Evolutionary conservation across 1,140 invertebrate species (phyloP).

Genomic region (Scaptomyza pallida): DNA sequence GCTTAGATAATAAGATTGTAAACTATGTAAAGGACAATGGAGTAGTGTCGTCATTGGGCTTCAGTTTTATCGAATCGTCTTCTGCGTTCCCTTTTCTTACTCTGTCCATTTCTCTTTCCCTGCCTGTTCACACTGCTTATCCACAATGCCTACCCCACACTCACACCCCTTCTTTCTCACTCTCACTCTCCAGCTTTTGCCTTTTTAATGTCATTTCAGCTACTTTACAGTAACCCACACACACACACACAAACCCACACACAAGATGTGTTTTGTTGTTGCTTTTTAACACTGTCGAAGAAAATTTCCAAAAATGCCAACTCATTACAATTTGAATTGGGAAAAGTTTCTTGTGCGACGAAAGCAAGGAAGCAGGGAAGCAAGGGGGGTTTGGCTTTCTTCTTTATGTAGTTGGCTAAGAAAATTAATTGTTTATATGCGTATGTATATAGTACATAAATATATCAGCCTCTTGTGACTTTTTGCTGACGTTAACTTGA

Average conservation of each 20-base stretch:
- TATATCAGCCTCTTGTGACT: conserved; percentile 36
- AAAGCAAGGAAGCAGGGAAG: too few relatives aligned
- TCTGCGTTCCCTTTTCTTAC: conserved; percentile 9
- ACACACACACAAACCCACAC: too few relatives aligned
- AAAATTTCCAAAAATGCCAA: conserved; percentile 75
- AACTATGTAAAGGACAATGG: conserved; percentile 64
- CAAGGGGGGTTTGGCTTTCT: too few relatives aligned
- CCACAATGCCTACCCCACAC: conserved; percentile 15
- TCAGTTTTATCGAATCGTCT: conserved; percentile 26
- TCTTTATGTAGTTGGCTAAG: conserved; percentile 4
- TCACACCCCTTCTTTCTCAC: too few relatives aligned
- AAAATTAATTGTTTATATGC: conserved; percentile 25
- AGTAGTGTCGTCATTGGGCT: conserved; percentile 43
- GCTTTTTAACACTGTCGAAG: conserved; percentile 41
- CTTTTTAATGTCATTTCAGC: conserved; percentile 78
- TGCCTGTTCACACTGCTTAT: conserved; percentile 1
- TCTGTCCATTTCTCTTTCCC: background rate
- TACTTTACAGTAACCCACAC: conserved; percentile 74
- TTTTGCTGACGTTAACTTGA: conserved; percentile 74
- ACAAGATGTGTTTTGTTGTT: conserved; percentile 42
- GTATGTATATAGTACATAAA: conserved; percentile 4
- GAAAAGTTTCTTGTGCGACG: conserved; percentile 45
- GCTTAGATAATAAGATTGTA: conserved; percentile 78
- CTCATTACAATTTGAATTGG: conserved; percentile 77
- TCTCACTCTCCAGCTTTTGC: conserved; percentile 33